Conservation (phyloP, 2,888 invertebrate species). For the Chelonus formosanus region DNA sequence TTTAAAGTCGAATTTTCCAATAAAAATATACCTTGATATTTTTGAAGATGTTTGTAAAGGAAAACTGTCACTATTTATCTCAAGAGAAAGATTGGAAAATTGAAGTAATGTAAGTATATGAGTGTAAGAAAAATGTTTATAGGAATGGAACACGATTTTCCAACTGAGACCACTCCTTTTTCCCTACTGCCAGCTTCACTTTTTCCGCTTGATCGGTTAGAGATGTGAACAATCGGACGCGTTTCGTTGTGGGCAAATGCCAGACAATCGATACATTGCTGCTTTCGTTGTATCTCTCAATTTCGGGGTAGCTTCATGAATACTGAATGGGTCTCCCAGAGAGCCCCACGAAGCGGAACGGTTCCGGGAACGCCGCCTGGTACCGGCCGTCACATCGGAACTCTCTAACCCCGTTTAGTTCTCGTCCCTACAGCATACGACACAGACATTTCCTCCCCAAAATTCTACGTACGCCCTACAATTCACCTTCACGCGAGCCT, state of each 20-base stretch:
- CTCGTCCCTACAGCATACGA: constrained; percentile 19
- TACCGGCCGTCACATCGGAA: constrained; percentile 47
- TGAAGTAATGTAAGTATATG: not conserved
- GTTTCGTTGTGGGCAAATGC: constrained; percentile 53
- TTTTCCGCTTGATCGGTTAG: constrained; percentile 38
- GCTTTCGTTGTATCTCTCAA: constrained; percentile 60
- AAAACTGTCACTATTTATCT: too few species aligned
- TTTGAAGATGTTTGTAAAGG: too few species aligned
- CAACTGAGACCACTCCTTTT: constrained; percentile 17
- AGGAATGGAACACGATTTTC: constrained; percentile 14
- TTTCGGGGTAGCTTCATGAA: constrained; percentile 48
- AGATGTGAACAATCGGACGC: constrained; percentile 50
- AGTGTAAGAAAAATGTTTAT: constrained; percentile 3
- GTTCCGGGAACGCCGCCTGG: constrained; percentile 59
- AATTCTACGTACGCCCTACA: constrained; percentile 37
- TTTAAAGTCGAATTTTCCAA: too few species aligned
- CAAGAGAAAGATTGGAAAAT: not conserved
- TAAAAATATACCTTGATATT: too few species aligned
- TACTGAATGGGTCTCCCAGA: constrained; percentile 47
- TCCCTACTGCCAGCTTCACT: constrained; percentile 27
- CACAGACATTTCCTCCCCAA: constrained; percentile 25
- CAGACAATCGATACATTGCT: constrained; percentile 59
- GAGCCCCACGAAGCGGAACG: constrained; percentile 44
- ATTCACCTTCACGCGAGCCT: constrained; percentile 42
- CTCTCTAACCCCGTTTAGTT: constrained; percentile 24